Percentiles rank a stretch among this genome's conserved stretches.
Evolutionary conservation across 2,113 vertebrate genomes (phyloP).

Genomic region (Prunella fulvescens): DNA sequence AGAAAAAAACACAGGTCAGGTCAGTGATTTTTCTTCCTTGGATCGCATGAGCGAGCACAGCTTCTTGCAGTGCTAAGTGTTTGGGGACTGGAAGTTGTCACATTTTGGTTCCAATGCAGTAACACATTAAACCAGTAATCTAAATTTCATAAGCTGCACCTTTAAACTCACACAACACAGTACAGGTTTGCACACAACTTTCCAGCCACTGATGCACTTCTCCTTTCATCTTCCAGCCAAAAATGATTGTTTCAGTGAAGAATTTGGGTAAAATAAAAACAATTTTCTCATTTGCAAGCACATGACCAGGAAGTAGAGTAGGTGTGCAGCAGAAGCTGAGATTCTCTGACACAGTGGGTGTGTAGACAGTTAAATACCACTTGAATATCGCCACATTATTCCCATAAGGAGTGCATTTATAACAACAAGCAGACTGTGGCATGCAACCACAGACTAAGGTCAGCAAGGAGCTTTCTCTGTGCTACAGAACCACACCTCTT

Average conservation of each 20-base stretch:
- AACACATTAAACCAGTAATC: not conserved
- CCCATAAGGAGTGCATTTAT: not conserved
- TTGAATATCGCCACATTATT: not conserved
- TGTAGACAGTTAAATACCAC: not conserved
- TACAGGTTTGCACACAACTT: not conserved
- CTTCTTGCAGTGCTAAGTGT: not conserved
- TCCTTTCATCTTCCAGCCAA: not conserved
- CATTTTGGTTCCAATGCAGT: not conserved
- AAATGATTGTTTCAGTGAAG: not conserved
- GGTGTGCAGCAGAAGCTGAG: not conserved
- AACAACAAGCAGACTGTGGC: not conserved
- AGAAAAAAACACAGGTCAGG: not conserved
- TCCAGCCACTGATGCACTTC: not conserved
- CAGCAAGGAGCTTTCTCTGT: not conserved
- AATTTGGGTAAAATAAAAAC: not conserved
- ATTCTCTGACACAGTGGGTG: not conserved
- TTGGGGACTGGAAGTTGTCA: not conserved
- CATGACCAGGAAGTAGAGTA: not conserved
- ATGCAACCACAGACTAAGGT: not conserved
- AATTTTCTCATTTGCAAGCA: not conserved
- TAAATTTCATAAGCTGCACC: not conserved
- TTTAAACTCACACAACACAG: not conserved
- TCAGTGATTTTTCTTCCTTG: not conserved
- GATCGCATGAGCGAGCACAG: accelerated
- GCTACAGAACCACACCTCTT: not conserved